Percentiles rank a stretch among this genome's conserved stretches.
phyloP scores from a whole-genome alignment of 2,888 invertebrate species.

The Magallana nippona region DNA sequence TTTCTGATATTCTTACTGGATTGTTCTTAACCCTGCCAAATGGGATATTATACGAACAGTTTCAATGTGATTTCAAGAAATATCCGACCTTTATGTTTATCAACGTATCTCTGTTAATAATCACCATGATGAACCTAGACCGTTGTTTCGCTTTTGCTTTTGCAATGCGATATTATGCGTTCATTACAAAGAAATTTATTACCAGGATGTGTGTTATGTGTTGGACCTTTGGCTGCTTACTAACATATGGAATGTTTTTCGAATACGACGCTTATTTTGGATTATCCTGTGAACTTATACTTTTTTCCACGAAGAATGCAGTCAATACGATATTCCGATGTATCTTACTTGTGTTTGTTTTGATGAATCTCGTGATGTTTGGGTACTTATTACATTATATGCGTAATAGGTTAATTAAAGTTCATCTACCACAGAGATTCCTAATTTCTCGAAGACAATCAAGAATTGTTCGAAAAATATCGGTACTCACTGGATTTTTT shows the following conservation, averaged over 20 bases:
- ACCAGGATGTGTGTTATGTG: not conserved
- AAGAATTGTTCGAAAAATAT: not conserved
- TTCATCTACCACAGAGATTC: not conserved
- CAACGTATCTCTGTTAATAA: not conserved
- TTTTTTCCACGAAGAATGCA: not conserved
- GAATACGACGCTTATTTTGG: not conserved
- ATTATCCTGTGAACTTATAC: not conserved
- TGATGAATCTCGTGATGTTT: not conserved
- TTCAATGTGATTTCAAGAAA: not conserved
- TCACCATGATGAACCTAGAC: not conserved
- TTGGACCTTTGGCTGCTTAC: not conserved
- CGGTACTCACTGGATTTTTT: not conserved
- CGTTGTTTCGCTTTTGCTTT: not conserved
- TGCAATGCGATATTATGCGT: not conserved
- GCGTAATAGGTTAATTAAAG: not conserved
- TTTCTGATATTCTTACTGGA: not conserved
- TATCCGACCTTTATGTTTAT: slow-evolving; percentile 1
- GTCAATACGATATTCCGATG: not conserved
- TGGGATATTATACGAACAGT: not conserved
- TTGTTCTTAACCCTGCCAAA: not conserved
- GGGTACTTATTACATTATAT: not conserved
- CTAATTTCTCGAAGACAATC: not conserved
- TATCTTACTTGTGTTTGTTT: not conserved
- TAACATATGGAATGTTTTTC: slow-evolving; percentile 1
- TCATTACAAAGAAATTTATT: not conserved